Evolutionary conservation across 2,113 vertebrate genomes (phyloP).

Genomic region (Pituophis catenifer): DNA sequence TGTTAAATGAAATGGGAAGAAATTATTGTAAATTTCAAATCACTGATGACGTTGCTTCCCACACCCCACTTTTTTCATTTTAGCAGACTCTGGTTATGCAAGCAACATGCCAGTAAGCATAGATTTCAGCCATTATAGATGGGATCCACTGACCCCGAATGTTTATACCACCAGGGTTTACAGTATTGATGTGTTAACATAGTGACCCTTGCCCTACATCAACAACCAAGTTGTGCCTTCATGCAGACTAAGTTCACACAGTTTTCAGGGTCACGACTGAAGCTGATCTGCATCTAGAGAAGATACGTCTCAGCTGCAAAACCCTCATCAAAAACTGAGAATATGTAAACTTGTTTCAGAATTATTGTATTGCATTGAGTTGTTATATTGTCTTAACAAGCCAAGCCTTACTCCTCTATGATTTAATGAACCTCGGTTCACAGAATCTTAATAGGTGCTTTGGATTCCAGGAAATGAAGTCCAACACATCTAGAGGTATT

Average conservation of each 20-base stretch:
- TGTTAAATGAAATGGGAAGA: background rate
- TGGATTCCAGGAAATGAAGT: background rate
- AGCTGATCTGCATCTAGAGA: conserved; percentile 18
- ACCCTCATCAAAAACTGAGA: conserved; percentile 33
- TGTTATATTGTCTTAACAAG: conserved; percentile 23
- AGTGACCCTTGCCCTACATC: background rate
- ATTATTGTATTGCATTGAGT: conserved; percentile 27
- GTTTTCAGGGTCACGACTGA: background rate
- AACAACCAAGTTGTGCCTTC: background rate
- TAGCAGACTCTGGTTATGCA: background rate
- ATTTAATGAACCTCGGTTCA: background rate
- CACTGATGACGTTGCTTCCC: background rate
- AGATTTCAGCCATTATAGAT: background rate
- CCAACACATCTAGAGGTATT: too few species aligned
- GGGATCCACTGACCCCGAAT: background rate
- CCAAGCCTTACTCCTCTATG: background rate
- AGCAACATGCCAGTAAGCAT: background rate
- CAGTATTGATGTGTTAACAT: background rate
- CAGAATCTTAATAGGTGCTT: background rate
- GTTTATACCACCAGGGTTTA: background rate
- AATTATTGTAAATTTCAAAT: background rate
- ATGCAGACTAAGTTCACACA: background rate
- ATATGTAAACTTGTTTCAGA: conserved; percentile 39
- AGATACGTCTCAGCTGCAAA: conserved; percentile 43
- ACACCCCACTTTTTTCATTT: background rate